These are phyloP conservation scores for Muraenolepis orangiensis DNA, from an alignment of 2,797 vertebrate species.

Conservation along the genomic window DNA sequence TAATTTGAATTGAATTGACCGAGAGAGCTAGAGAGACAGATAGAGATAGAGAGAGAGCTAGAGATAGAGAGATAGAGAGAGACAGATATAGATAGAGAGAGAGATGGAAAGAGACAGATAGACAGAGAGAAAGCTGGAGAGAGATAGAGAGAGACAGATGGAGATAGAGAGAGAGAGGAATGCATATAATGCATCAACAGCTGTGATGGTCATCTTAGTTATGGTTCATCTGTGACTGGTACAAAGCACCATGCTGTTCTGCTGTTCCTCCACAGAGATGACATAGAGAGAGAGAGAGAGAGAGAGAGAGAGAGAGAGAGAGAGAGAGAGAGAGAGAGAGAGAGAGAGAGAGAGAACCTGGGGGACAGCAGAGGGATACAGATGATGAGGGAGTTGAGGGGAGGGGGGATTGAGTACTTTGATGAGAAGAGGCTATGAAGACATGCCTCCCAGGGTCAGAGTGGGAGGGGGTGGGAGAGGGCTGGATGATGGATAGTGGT, in stretches of 20 bases:
- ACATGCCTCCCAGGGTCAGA: conserved; percentile 35
- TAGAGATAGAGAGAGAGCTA: not conserved
- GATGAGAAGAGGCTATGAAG: conserved; percentile 49
- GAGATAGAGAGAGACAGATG: conserved; percentile 3
- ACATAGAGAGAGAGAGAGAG: not conserved
- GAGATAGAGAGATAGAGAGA: too few relatives aligned
- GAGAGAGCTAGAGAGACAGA: conserved; percentile 18
- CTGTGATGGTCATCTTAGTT: not conserved
- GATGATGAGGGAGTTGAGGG: conserved; percentile 30
- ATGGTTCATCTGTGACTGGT: not conserved
- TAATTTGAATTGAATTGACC: conserved; percentile 53
- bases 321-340: conserved; percentile 16
- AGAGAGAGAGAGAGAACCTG: not conserved
- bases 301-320: conserved; percentile 1
- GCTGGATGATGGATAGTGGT: conserved; percentile 47
- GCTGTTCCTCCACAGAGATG: not conserved
- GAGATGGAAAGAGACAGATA: not conserved
- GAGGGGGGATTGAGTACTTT: conserved; percentile 45
- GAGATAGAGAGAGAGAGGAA: not conserved
- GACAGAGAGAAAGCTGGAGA: not conserved
- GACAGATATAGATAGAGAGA: conserved; percentile 2
- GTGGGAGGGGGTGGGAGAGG: conserved; percentile 26
- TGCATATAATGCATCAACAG: not conserved
- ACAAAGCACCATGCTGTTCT: not conserved
- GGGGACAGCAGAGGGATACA: conserved; percentile 1